Evolutionary conservation across 2,888 invertebrate species (phyloP).

Genomic region (Cantharis lateralis): DNA sequence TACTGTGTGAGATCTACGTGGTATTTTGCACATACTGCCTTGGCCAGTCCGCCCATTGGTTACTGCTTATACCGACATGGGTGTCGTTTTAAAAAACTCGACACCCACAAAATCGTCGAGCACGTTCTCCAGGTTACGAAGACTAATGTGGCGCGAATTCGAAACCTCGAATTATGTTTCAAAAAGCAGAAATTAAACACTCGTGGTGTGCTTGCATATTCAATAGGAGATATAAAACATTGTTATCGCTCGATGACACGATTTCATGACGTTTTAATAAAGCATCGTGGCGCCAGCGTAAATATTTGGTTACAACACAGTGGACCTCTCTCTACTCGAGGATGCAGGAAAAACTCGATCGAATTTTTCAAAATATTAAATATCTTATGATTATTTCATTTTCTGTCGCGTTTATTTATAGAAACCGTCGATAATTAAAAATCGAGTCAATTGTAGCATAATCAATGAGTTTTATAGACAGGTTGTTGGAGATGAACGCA

Average conservation of each 20-base stretch:
- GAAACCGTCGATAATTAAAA: background rate
- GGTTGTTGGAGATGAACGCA: constrained; percentile 48
- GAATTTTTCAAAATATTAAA: background rate
- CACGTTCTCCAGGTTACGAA: background rate
- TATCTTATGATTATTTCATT: background rate
- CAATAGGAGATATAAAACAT: constrained; percentile 29
- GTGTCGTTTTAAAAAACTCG: background rate
- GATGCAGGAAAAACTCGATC: background rate
- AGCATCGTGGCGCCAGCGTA: constrained; percentile 46
- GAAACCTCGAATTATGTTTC: background rate
- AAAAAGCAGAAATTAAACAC: background rate
- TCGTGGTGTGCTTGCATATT: background rate
- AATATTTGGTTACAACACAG: constrained; percentile 42
- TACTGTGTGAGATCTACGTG: too few relatives aligned
- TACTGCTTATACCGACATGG: background rate
- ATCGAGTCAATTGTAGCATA: constrained; percentile 41
- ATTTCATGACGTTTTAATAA: constrained; percentile 44
- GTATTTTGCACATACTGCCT: too few relatives aligned
- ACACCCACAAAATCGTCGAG: background rate
- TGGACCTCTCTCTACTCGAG: constrained; percentile 21
- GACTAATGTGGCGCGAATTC: background rate
- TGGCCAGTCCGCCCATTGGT: background rate
- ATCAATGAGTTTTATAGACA: constrained; percentile 48
- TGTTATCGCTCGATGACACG: constrained; percentile 35
- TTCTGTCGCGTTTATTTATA: background rate